phyloP scores from a whole-genome alignment of 2,888 invertebrate species.

The Lordiphosa fenestrarum region DNA sequence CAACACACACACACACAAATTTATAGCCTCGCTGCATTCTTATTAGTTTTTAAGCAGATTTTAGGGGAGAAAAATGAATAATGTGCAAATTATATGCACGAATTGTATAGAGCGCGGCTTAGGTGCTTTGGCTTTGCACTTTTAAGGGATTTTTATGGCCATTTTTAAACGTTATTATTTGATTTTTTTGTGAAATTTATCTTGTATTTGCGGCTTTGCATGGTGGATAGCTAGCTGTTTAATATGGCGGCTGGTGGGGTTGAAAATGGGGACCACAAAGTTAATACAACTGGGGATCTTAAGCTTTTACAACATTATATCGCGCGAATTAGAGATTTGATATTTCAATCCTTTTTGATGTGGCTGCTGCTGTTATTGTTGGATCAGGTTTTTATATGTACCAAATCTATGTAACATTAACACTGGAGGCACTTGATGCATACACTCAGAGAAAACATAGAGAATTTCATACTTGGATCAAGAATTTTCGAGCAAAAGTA shows the following conservation, averaged over 20 bases:
- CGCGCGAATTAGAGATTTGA: no score
- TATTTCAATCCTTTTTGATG: no score
- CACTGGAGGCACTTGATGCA: no score
- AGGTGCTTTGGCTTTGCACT: constrained; percentile 13
- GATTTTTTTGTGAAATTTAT: constrained; percentile 48
- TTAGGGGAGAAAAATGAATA: background rate
- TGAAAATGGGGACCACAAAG: background rate
- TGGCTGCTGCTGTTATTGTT: no score
- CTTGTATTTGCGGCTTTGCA: constrained; percentile 39
- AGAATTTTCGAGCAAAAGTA: no score
- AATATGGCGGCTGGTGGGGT: background rate
- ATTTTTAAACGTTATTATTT: constrained; percentile 48
- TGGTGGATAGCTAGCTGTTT: background rate
- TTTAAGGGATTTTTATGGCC: constrained; percentile 15
- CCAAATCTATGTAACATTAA: no score
- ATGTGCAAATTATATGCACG: no score
- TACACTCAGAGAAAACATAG: no score
- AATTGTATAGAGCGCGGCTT: background rate
- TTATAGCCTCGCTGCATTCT: constrained; percentile 38
- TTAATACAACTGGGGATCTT: no score
- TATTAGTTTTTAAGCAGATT: constrained; percentile 31
- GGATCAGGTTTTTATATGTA: no score
- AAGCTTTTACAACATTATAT: no score
- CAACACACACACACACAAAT: constrained; percentile 15
- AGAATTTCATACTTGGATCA: no score